Evolutionary conservation across 2,888 invertebrate species (phyloP), one percentile per base, ranked within the genome.

Genomic region (Agrochola lota): DNA sequence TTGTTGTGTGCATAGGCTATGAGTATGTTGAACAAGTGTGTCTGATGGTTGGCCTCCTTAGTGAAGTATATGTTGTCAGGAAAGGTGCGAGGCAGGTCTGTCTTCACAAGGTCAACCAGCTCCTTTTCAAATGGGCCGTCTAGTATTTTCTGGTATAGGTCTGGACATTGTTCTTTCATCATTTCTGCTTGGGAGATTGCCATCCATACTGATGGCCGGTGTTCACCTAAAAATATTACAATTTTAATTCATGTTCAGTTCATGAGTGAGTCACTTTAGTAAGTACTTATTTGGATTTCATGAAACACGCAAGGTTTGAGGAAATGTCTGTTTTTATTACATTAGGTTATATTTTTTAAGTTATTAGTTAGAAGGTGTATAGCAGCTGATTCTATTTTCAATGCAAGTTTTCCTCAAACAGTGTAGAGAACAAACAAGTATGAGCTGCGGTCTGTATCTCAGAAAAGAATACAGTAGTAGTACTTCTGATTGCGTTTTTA

Each of bases 31-130:
- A 98, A 99, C 70, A 99, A 96, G 89, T 98, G 98, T 82, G 97
- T 97, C 86, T 98, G 98, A 86, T 98, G 97, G 83, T 97, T 97
- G 74, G 98, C 98, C 75, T 97, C 97, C 85, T 98, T 98, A 81
- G 98, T 98, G 93, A 99, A 99, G 94, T 98, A 98, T 88, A 99
- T 98, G 95, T 99, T 99, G 93, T 99, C 99, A 74, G 99, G 99
- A 96, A 99, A 99, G 81, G 99, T 99, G 84, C 99, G 97, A 83
- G 99, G 99, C 89, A 99, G 96, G 97, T 99, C 99, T 83, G 98
- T 98, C 95, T 98, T 98, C 75, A 99, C 99, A 78, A 98, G 97
- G 91, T 99, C 99, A 74, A 98, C 97, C 46, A 98, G 96, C 90
- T 97, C 97, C 89, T 98, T 97, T 90, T 98, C 98, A 92, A 97